Conservation (phyloP, 2,797 vertebrate genomes). For the Tangara arthus region DNA sequence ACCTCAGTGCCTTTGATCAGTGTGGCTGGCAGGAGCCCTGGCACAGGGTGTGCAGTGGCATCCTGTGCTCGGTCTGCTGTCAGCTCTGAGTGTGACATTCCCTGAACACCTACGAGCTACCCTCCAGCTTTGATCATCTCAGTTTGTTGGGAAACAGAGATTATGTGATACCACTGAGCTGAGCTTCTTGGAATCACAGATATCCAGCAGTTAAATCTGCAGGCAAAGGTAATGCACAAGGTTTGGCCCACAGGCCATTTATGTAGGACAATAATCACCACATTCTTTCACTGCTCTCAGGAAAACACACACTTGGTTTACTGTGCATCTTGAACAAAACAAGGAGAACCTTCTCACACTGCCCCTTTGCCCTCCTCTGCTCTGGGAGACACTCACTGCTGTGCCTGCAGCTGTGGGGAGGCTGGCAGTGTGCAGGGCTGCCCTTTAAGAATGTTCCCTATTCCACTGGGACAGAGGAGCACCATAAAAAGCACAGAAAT, state of each 20-base stretch:
- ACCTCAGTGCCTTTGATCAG: constrained; percentile 21
- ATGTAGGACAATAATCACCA: not conserved
- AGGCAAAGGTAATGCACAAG: not conserved
- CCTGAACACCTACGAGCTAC: not conserved
- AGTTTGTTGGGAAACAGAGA: not conserved
- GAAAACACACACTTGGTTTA: not conserved
- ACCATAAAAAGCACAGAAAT: not conserved
- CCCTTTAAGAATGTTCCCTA: not conserved
- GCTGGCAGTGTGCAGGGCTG: not conserved
- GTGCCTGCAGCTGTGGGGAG: not conserved
- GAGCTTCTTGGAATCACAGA: not conserved
- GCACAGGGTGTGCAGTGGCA: not conserved
- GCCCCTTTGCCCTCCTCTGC: not conserved
- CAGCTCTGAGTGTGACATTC: not conserved
- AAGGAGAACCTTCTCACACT: not conserved
- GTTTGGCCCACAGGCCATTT: not conserved
- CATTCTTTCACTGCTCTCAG: not conserved
- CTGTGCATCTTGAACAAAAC: not conserved
- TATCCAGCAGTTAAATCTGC: not conserved
- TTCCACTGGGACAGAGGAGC: not conserved
- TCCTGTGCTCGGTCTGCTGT: not conserved
- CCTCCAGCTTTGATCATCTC: not conserved
- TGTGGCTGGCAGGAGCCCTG: not conserved
- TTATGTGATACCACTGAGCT: not conserved
- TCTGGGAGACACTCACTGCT: fast-evolving